Base-by-base conservation (phyloP, 2,797 vertebrate genomes). In the Tapera naevia region DNA sequence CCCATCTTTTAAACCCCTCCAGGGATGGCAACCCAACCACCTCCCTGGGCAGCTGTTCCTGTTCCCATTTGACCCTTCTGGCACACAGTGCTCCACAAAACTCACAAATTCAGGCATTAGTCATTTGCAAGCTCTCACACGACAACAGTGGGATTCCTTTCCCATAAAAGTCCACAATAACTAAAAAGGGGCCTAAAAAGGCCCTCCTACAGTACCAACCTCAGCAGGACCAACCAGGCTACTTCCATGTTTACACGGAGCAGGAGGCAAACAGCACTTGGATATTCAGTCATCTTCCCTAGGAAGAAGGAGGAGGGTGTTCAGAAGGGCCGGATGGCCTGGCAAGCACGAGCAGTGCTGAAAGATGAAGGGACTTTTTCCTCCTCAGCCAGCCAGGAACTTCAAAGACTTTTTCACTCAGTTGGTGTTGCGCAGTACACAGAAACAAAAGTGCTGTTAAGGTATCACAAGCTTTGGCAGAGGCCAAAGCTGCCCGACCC, bases 321-420 rank as follows among this genome's bases (percentile, higher is more conserved):
- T 50, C 76, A 46, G 71, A 18, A 82, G 67, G 1, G 6, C 64
- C 11, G 54, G 54, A 71, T 27, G 27, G 87, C 79, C 75, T 96
- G 95, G 84, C 87, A 88, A 84, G 82, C 33, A 4, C 2, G 0
- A 46, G 91, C 51, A 37, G 79, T 50, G 92, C 81, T 95, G 95
- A 95, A 95, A 96, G 92, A 87, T 0, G 23, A 76, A 60, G 81
- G 64, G 60, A 82, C 78, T 94, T 86, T 86, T 37, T 93, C 78
- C 94, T 95, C 67, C 90, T 89, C 45, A 61, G 84, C 81, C 95
- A 93, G 83, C 17, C 74, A 76, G 83, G 32, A 65, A 93, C 93
- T 94, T 94, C 94, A 92, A 92, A 94, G 89, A 8, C 75, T 58
- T 81, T 91, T 88, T 51, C 88, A 91, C 84, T 91, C 82, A 94